These are phyloP conservation scores for Drosophila orosa DNA, from an alignment of 1,140 invertebrate species.

Conservation along the genomic window DNA sequence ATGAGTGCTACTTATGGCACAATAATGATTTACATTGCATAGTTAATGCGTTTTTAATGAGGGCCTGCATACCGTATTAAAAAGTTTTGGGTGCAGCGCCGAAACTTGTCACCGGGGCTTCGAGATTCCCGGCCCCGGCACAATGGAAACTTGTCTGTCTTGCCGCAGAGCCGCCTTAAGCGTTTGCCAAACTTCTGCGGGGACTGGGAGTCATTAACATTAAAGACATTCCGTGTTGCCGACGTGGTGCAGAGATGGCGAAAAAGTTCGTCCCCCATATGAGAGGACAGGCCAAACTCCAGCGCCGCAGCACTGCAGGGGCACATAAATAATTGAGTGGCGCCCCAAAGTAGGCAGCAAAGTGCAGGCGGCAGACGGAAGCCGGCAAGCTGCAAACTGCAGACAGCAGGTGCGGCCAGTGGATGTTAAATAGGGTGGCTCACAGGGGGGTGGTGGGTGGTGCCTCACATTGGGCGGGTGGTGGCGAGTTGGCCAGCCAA, in stretches of 20 bases:
- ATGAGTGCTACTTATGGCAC: conserved; percentile 67
- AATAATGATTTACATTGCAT: conserved; percentile 77
- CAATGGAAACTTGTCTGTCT: conserved; percentile 57
- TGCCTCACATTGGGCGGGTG: background rate
- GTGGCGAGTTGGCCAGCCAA: background rate
- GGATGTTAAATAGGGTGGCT: conserved; percentile 38
- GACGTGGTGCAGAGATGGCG: conserved; percentile 16
- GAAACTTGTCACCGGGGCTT: conserved; percentile 69
- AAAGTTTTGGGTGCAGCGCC: conserved; percentile 55
- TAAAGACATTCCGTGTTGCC: conserved; percentile 71
- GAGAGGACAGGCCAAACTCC: conserved; percentile 7
- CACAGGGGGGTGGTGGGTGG: conserved; percentile 2
- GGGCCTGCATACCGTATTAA: conserved; percentile 50
- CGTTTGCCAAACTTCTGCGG: conserved; percentile 63
- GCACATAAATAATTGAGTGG: conserved; percentile 79
- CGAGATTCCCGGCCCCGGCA: conserved; percentile 37
- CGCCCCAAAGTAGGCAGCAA: conserved; percentile 72
- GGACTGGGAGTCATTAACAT: conserved; percentile 69
- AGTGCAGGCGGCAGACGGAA: conserved; percentile 60
- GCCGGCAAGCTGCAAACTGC: conserved; percentile 46
- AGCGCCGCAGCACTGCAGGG: conserved; percentile 65
- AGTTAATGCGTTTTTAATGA: conserved; percentile 82
- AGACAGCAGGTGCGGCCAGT: conserved; percentile 66
- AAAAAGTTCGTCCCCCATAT: conserved; percentile 44
- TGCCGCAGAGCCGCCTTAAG: conserved; percentile 77